Percentiles rank a stretch among this genome's conserved stretches.
These are phyloP conservation scores for Apomyelois bistriatella DNA, from an alignment of 2,888 invertebrate genomes.

Conservation along the genomic window DNA sequence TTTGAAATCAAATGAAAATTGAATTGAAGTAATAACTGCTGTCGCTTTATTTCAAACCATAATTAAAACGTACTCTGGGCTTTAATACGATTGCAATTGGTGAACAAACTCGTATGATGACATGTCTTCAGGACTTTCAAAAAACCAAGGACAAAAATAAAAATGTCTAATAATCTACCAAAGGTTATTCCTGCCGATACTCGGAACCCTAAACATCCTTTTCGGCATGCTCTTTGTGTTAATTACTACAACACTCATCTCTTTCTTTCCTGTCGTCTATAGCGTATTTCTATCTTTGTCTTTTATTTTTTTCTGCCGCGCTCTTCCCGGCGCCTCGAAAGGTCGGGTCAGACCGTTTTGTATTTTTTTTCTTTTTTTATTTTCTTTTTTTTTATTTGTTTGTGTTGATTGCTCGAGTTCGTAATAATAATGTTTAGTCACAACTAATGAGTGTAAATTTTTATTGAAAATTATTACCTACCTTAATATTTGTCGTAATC, in stretches of 20 bases:
- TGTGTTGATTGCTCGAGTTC: conserved; percentile 60
- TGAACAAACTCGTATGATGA: no score
- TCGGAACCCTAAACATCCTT: conserved; percentile 28
- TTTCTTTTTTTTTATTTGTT: conserved; percentile 54
- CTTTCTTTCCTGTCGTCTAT: conserved; percentile 25
- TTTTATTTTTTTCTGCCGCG: conserved; percentile 8
- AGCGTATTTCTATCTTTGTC: conserved; percentile 29
- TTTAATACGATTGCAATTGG: no score
- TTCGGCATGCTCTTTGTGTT: conserved; percentile 74
- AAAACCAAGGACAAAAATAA: no score
- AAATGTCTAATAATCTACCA: no score
- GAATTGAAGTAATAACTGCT: no score
- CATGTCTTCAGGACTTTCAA: no score
- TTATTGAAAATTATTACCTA: conserved; percentile 65
- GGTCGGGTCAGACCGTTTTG: conserved; percentile 74
- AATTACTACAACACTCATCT: conserved; percentile 44
- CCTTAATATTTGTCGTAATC: neutral
- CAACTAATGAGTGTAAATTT: conserved; percentile 75
- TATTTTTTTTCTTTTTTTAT: conserved; percentile 47
- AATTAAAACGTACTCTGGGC: no score
- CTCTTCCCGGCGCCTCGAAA: conserved; percentile 60
- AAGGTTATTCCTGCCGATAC: no score
- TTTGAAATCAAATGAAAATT: no score
- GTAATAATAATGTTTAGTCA: conserved; percentile 73
- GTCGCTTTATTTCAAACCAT: no score